Percentiles rank a stretch among this genome's conserved stretches.
Conservation (phyloP, 2,888 invertebrate genomes). For the Cyaniris semiargus region DNA sequence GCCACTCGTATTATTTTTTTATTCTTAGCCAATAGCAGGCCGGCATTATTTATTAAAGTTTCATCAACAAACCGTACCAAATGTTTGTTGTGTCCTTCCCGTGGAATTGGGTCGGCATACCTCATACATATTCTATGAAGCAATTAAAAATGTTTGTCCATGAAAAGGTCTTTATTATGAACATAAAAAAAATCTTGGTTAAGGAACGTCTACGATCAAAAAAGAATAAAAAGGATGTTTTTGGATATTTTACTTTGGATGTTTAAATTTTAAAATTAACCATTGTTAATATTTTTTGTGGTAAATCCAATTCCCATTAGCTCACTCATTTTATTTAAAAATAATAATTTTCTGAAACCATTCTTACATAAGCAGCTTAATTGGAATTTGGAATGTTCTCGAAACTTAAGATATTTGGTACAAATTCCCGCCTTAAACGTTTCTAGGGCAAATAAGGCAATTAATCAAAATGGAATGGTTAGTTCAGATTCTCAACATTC, state of each 20-base stretch:
- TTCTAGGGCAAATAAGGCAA: not conserved
- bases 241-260: not conserved
- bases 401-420: not conserved
- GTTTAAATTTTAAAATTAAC: not conserved
- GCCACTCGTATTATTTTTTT: no score
- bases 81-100: conserved; percentile 7
- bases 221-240: not conserved
- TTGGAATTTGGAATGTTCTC: not conserved
- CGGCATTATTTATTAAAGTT: not conserved
- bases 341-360: not conserved
- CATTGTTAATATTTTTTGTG: not conserved
- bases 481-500: not conserved
- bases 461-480: not conserved
- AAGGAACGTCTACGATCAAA: not conserved
- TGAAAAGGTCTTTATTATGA: not conserved
- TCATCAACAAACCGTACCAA: not conserved
- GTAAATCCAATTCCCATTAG: not conserved
- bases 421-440: not conserved
- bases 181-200: not conserved
- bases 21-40: not conserved
- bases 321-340: not conserved
- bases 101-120: not conserved
- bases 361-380: not conserved
- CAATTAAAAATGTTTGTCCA: conserved; percentile 20
- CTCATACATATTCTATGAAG: conserved; percentile 18